Evolutionary conservation across 2,113 vertebrate species (phyloP), one percentile per base, ranked within the genome.

Genomic region (Aspiorhynchus laticeps): DNA sequence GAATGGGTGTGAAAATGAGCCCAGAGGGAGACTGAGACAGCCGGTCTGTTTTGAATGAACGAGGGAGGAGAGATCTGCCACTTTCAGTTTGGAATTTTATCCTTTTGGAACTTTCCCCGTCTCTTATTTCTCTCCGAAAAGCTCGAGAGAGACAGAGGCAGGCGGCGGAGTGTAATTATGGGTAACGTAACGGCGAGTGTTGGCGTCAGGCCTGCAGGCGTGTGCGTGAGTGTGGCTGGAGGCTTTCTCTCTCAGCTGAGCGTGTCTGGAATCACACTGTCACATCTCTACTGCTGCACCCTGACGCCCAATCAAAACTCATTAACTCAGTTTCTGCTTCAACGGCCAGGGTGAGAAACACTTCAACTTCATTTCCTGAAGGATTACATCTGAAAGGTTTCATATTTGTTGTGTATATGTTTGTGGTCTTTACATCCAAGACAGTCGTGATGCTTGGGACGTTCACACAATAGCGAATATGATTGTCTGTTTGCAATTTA

Each of bases 221-320:
- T 75, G 38, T 21, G 51, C 7, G 33, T 1, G 69, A 75, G 14
- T 36, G 46, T 63, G 26, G 38, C 80, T 17, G 8, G 26, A 28
- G 76, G 67, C 12, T 24, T n/a, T 80, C 48, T 78, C 8, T 76
- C 41, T 76, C 74, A 88, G 59, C 41, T 41, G 26, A 91, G 90
- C 74, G 41, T 90, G 87, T 85, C 89, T 86, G 59, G 90, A 88
- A 90, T 92, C 90, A 83, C 33, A 24, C 46, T 53, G 88, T 92
- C 89, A 91, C 88, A 87, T 93, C 88, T 86, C 17, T 86, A 87
- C 77, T 67, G 88, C 80, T 65, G 85, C 89, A 91, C 90, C 87
- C 33, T 89, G 87, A 77, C 6, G 1, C 38, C 86, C 53, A 80
- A 86, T 82, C 87, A 80, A 85, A 89, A 65, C 74, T 67, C 84